These are phyloP conservation scores for Drosophila pseudotalamancana DNA, from an alignment of 2,888 invertebrate species.

Conservation along the genomic window DNA sequence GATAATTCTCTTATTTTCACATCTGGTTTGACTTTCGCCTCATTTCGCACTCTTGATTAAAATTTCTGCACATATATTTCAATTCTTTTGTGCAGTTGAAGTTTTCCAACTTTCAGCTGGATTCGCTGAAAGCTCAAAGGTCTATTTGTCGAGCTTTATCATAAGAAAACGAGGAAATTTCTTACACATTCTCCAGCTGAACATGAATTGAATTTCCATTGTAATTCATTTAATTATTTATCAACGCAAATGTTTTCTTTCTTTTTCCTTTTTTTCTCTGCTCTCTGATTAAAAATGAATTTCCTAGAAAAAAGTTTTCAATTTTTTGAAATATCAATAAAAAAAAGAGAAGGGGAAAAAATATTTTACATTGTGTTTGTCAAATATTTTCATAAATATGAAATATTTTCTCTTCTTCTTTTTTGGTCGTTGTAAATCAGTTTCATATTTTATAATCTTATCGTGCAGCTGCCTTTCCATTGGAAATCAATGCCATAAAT, in stretches of 20 bases:
- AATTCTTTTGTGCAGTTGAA: not conserved
- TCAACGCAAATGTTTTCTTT: constrained; percentile 9
- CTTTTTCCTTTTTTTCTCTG: not conserved
- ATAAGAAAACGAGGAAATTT: constrained; percentile 1
- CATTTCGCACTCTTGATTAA: too few species aligned
- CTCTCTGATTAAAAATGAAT: constrained; percentile 31
- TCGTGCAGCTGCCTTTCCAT: constrained; percentile 10
- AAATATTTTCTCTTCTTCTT: not conserved
- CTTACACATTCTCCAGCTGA: constrained; percentile 21
- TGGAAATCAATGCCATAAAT: constrained; percentile 43
- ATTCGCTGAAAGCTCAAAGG: not conserved
- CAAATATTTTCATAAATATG: not conserved
- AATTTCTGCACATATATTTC: too few species aligned
- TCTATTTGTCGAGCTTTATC: not conserved
- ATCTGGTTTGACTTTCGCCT: too few species aligned
- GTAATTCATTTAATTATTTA: constrained; percentile 28
- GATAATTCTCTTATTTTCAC: too few species aligned
- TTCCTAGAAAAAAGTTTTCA: not conserved
- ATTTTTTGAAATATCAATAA: constrained; percentile 23
- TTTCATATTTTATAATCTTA: constrained; percentile 41
- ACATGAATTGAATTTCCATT: constrained; percentile 20
- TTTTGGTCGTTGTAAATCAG: not conserved
- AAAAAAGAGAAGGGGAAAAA: not conserved
- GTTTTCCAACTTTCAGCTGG: not conserved
- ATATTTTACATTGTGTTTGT: not conserved